These are phyloP conservation scores for Ceratoteleas bidentatus DNA, from an alignment of 1,140 invertebrate species.

Conservation along the genomic window DNA sequence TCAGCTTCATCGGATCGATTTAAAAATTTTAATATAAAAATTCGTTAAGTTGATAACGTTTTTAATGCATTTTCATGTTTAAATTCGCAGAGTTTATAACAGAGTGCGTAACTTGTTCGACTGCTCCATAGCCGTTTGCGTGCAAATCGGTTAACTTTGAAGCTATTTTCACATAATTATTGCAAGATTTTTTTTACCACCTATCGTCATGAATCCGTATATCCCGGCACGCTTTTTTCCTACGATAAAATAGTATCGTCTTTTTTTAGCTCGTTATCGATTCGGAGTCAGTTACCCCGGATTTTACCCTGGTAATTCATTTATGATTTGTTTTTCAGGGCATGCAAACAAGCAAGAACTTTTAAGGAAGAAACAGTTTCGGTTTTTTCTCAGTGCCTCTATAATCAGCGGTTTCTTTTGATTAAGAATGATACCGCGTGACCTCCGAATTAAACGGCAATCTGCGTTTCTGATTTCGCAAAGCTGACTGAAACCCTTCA, in stretches of 20 bases:
- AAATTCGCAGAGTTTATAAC: too few relatives aligned
- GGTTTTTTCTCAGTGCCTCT: background rate
- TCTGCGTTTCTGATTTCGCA: slow-evolving; percentile 15
- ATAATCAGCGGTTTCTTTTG: slow-evolving; percentile 42
- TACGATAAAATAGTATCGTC: slow-evolving; percentile 9
- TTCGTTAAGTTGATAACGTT: too few relatives aligned
- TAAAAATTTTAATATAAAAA: too few relatives aligned
- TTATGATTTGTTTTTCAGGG: slow-evolving; percentile 30
- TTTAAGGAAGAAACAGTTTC: slow-evolving; percentile 17
- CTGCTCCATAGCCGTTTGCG: too few relatives aligned
- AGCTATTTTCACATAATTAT: background rate
- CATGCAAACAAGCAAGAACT: slow-evolving; percentile 37
- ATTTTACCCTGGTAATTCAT: slow-evolving; percentile 42
- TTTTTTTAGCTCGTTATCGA: slow-evolving; percentile 54
- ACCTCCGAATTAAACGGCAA: slow-evolving; percentile 33
- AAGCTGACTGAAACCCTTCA: too few relatives aligned
- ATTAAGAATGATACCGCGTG: slow-evolving; percentile 9
- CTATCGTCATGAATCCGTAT: background rate
- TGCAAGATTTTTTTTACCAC: slow-evolving; percentile 15
- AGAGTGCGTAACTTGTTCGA: too few relatives aligned
- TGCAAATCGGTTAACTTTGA: too few relatives aligned
- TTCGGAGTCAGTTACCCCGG: slow-evolving; percentile 53
- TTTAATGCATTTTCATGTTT: too few relatives aligned
- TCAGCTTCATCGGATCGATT: too few relatives aligned
- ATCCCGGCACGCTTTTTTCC: background rate